Base-by-base conservation (phyloP, 2,888 invertebrate genomes). In the Ochropleura plecta region DNA sequence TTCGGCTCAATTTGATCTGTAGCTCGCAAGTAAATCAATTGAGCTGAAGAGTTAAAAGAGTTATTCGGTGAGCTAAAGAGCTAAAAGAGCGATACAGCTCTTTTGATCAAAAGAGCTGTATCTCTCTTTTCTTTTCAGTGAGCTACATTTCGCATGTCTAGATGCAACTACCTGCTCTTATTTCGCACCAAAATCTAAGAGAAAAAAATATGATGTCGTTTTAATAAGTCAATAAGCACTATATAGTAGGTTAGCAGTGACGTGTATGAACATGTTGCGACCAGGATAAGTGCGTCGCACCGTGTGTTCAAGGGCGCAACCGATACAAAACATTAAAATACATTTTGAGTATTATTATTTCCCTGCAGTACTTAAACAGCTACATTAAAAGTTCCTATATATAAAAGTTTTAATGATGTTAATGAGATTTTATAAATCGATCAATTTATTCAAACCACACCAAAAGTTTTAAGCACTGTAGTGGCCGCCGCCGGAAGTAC, bases 401-500 rank as follows among this genome's bases (percentile, higher is more conserved):
- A 20, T 44, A 51, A 62, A 62, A 62, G n/a, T 65, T 57, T 67
- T 16, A 30, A 49, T 40, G 64, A 30, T n/a, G 30, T 49, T 82
- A 59, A 68, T 59, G 46, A 72, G 48, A 63, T 70, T 64, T 68
- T 60, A 53, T 62, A 70, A 51, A 73, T 70, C 59, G 60, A 78
- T 77, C 44, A 75, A 75, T 70, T 79, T 74, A 79, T 79, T 81
- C 42, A 64, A 77, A 79, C 65, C 62, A 75, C 49, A 78, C 73
- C 46, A 73, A 83, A 82, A 76, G 46, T 49, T 75, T 53, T 51
- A 78, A 78, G 74, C 67, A 73, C 64, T 63, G 76, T 76, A 76
- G 81, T 77, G 81, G 86, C 82, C 60, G 79, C 88, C 90, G 88
- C 89, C 91, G 91, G 91, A 93, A 90, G 86, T 89, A 87, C 88